Percentiles rank a stretch among this genome's conserved stretches.
These are phyloP conservation scores for Oreotragus oreotragus DNA, from an alignment of 2,113 vertebrate genomes.

Conservation along the genomic window DNA sequence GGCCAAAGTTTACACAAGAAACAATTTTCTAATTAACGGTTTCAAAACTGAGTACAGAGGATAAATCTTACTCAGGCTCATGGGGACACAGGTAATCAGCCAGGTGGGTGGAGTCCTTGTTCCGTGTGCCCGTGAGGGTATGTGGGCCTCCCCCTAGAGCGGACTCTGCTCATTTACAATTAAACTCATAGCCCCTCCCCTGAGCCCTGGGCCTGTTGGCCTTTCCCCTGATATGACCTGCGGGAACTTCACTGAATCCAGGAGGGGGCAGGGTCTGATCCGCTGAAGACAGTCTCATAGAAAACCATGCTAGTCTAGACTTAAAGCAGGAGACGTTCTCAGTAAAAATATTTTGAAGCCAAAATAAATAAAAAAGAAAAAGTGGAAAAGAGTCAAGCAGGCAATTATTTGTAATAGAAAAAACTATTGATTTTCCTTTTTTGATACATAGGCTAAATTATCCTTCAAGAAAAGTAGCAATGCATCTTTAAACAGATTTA, in stretches of 20 bases:
- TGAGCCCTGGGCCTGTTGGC: fast-evolving
- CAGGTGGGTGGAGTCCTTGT: fast-evolving
- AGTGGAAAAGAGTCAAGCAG: slow-evolving; percentile 79
- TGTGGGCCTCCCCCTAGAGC: fast-evolving
- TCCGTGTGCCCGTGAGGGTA: fast-evolving
- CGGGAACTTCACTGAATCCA: background rate
- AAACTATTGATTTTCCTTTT: slow-evolving; percentile 86
- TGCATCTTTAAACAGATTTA: slow-evolving; percentile 88
- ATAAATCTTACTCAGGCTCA: fast-evolving
- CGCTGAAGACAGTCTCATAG: background rate
- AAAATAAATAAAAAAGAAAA: slow-evolving; percentile 85
- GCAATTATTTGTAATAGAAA: slow-evolving; percentile 87
- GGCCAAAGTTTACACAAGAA: background rate
- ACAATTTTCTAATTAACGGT: background rate
- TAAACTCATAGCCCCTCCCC: fast-evolving
- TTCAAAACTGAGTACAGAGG: background rate
- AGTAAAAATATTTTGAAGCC: slow-evolving; percentile 74
- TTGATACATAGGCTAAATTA: slow-evolving; percentile 89
- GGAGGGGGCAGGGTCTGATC: background rate
- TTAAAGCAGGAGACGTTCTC: slow-evolving; percentile 50
- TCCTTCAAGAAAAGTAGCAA: slow-evolving; percentile 86
- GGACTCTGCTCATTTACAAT: fast-evolving
- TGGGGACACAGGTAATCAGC: no score
- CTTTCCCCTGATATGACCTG: fast-evolving
- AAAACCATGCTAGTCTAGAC: slow-evolving; percentile 23